Percentiles rank a stretch among this genome's conserved stretches.
phyloP scores from a whole-genome alignment of 1,140 invertebrate species.

The Euwallacea fornicatus region DNA sequence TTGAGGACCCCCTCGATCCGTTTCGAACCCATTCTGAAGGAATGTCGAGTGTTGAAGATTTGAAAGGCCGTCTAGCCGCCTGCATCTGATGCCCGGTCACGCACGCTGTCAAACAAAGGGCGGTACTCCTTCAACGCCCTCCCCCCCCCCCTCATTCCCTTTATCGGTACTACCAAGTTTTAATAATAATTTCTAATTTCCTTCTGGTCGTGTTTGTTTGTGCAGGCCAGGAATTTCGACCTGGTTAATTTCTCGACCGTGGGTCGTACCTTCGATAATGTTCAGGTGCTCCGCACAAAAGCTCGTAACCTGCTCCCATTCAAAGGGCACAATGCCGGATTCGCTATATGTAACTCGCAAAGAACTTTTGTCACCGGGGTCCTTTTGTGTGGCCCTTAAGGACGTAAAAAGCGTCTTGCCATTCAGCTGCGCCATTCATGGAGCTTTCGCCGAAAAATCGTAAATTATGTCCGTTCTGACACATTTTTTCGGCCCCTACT shows the following conservation, averaged over 20 bases:
- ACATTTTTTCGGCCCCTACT: slow-evolving; percentile 16
- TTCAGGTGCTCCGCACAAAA: slow-evolving; percentile 36
- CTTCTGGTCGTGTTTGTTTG: background rate
- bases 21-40: slow-evolving; percentile 10
- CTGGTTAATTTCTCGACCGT: slow-evolving; percentile 17
- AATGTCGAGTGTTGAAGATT: slow-evolving; percentile 14
- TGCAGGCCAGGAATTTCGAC: slow-evolving; percentile 19
- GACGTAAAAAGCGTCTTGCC: slow-evolving; percentile 34
- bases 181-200: slow-evolving; percentile 2
- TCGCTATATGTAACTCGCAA: slow-evolving; percentile 35
- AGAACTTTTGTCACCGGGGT: slow-evolving; percentile 34
- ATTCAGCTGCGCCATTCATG: slow-evolving; percentile 36
- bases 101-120: slow-evolving; percentile 14
- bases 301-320: slow-evolving; percentile 36
- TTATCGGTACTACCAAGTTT: slow-evolving; percentile 2
- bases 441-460: slow-evolving; percentile 35
- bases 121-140: slow-evolving; percentile 3
- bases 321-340: slow-evolving; percentile 27
- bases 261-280: slow-evolving; percentile 15
- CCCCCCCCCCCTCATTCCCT: slow-evolving; percentile 1
- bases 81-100: slow-evolving; percentile 10
- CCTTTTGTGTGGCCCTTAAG: slow-evolving; percentile 28
- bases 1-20: background rate
- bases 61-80: background rate
- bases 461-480: slow-evolving; percentile 28